Conservation (phyloP, 2,797 vertebrate genomes). For the Craterocephalus amniculus region DNA sequence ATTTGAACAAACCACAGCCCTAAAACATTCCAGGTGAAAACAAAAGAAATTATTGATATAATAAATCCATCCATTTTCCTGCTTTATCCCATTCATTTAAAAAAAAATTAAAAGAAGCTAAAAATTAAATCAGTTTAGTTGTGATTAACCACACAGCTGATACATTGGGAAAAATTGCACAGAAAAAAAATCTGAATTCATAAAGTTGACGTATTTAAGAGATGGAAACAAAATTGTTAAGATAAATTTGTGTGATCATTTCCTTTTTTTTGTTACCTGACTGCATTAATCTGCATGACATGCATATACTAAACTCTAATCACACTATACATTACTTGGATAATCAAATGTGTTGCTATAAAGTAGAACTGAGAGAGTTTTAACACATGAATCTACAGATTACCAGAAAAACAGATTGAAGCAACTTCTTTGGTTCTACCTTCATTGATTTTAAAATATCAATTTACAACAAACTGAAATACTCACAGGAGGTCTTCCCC, state of each 20-base stretch:
- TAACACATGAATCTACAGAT: not conserved
- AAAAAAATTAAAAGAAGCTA: not conserved
- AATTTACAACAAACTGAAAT: slow-evolving; percentile 20
- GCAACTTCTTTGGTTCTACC: not conserved
- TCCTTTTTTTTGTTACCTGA: not conserved
- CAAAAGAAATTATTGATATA: not conserved
- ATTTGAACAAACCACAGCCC: not conserved
- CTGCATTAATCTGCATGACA: not conserved
- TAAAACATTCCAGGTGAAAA: no score
- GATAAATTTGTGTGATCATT: not conserved
- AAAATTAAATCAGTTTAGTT: not conserved
- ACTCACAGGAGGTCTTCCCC: slow-evolving; percentile 63
- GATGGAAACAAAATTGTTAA: not conserved
- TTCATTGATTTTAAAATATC: not conserved
- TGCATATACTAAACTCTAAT: not conserved
- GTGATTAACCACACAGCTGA: not conserved
- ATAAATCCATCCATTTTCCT: not conserved
- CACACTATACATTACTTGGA: no score
- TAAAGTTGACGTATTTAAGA: not conserved
- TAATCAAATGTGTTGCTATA: not conserved
- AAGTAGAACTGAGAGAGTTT: not conserved
- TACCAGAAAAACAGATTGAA: not conserved
- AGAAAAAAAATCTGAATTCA: not conserved
- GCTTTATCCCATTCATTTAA: not conserved
- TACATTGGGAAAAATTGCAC: not conserved